A percentile compares a stretch with the other conserved stretches of the same genome.
These are phyloP conservation scores for Megaleporinus macrocephalus DNA, from an alignment of 2,113 vertebrate species.

Conservation along the genomic window DNA sequence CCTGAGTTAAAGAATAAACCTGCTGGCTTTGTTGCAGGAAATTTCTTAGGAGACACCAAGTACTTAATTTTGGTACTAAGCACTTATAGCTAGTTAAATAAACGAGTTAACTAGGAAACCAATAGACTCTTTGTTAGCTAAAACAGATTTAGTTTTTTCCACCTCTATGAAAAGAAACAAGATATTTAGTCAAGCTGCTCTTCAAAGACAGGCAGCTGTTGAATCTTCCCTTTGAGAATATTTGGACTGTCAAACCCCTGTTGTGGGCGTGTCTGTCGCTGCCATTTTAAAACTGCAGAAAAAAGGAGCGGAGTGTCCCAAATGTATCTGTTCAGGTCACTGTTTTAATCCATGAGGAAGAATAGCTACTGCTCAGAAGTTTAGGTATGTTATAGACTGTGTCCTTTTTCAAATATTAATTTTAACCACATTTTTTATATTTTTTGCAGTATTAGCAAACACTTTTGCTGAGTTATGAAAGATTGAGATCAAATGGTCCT, in stretches of 20 bases:
- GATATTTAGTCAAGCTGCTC: not conserved
- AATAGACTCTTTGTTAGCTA: too few species aligned
- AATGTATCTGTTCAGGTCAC: not conserved
- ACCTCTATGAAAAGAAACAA: not conserved
- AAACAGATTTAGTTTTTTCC: too few species aligned
- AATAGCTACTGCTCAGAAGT: not conserved
- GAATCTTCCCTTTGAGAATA: not conserved
- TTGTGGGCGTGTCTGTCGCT: not conserved
- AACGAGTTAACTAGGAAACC: too few species aligned
- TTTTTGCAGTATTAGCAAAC: too few species aligned
- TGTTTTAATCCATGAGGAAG: not conserved
- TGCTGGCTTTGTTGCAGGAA: too few species aligned
- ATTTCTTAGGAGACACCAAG: too few species aligned
- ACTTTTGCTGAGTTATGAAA: not conserved
- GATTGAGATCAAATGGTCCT: not conserved
- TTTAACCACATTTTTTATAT: not conserved
- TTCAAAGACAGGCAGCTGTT: not conserved
- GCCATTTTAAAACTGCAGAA: not conserved
- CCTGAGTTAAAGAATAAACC: too few species aligned
- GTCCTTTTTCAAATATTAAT: not conserved
- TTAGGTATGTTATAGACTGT: too few species aligned
- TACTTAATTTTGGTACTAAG: too few species aligned
- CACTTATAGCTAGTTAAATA: too few species aligned
- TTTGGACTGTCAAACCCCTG: not conserved
- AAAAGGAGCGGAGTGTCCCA: not conserved